Evolutionary conservation across 2,113 vertebrate genomes (phyloP), one percentile per base, ranked within the genome.

Genomic region (Nanorana parkeri): DNA sequence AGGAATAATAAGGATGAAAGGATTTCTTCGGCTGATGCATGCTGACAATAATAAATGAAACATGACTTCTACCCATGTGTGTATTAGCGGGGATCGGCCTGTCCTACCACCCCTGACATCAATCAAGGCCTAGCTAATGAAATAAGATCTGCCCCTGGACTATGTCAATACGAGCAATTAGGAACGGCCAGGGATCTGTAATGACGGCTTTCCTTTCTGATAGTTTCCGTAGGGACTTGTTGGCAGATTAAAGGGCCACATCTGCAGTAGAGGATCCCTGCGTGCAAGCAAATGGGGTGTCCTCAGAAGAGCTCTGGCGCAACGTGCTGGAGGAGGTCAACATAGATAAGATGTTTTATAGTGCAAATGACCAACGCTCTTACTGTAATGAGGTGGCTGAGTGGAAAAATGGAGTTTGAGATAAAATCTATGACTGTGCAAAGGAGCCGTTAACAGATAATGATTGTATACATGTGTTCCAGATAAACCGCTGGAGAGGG

Each of bases 191-290:
- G n/a, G 36, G 58, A 54, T 71, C 68, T 29, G 58, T 0, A 61
- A 47, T 8, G 68, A 15, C 29, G 26, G 16, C 54, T 74, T 65
- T 74, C 28, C 52, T 55, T 73, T 64, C 60, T 66, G 61, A 74
- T 32, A 73, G 47, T 58, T 68, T 56, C 51, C 55, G 24, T 5
- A 56, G 68, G 69, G 19, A 81, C 15, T 56, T 73, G 68, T 73
- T 81, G 79, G 60, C 79, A 81, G 68, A 81, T 81, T 65, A 81
- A 69, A 72, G 47, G 68, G 47, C 17, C 71, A 52, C 71, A 55
- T 66, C 71, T 54, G 79, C 51, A 52, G 28, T 28, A 73, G 47
- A 55, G 60, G 68, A 65, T 54, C 60, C 47, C 17, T 29, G 24
- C 63, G 17, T 65, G 41, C 72, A 61, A 73, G 60, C 64, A 74